Percentiles rank a stretch among this genome's conserved stretches.
These are phyloP conservation scores for Chydorus sphaericus DNA, from an alignment of 2,888 invertebrate species.

Conservation along the genomic window DNA sequence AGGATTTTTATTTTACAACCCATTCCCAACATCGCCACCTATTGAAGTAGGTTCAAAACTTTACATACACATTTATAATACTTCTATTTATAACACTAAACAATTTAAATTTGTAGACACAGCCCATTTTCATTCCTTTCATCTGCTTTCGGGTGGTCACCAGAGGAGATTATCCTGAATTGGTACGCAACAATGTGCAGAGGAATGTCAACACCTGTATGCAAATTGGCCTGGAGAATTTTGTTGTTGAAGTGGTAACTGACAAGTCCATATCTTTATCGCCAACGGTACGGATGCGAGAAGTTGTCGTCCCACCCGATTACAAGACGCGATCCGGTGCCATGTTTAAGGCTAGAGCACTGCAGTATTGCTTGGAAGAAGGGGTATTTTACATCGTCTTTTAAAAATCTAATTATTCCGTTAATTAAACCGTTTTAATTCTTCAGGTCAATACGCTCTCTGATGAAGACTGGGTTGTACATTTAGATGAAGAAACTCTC, in stretches of 20 bases:
- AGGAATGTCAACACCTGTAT: constrained; percentile 75
- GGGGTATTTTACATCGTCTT: constrained; percentile 45
- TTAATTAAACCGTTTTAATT: background rate
- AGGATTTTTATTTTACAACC: constrained; percentile 77
- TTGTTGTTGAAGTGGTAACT: constrained; percentile 88
- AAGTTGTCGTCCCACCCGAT: constrained; percentile 71
- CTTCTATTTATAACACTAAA: background rate
- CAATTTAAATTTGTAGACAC: background rate
- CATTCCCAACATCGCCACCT: constrained; percentile 80
- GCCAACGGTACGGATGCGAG: constrained; percentile 55
- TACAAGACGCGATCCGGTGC: constrained; percentile 85
- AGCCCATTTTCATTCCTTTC: constrained; percentile 42
- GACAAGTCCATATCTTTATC: constrained; percentile 62
- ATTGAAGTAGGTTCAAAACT: constrained; percentile 45
- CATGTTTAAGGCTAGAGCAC: constrained; percentile 80
- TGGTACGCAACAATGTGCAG: constrained; percentile 72
- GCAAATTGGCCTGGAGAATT: constrained; percentile 84
- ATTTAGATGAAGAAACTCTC: constrained; percentile 90
- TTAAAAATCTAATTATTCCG: background rate
- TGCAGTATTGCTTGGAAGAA: constrained; percentile 89
- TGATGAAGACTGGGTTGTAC: constrained; percentile 92
- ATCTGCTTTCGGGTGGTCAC: constrained; percentile 89
- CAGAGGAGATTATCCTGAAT: constrained; percentile 79
- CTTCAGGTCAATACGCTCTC: constrained; percentile 37
- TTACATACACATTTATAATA: background rate